Evolutionary conservation across 2,888 invertebrate species (phyloP).

Genomic region (Tenodera sinensis): DNA sequence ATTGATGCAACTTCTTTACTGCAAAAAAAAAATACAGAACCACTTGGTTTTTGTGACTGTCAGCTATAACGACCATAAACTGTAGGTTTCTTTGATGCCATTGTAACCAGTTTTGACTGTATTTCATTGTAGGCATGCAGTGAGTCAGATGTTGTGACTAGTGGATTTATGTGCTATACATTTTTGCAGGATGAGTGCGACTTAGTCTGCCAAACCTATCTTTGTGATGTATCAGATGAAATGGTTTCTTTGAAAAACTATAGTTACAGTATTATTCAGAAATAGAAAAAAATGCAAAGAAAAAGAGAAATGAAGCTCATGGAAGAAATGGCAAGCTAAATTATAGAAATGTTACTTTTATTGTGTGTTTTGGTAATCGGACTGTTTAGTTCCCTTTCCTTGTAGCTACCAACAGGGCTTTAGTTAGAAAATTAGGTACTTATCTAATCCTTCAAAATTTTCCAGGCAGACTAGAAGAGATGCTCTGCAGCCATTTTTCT

Average conservation of each 20-base stretch:
- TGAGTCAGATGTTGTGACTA: neutral
- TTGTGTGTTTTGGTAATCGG: neutral
- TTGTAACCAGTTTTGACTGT: too few relatives aligned
- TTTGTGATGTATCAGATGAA: neutral
- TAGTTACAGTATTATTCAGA: neutral
- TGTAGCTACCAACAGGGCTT: neutral
- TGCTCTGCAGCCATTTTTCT: too few relatives aligned
- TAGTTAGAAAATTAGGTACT: too few relatives aligned
- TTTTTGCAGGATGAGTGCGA: neutral
- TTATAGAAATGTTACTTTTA: neutral
- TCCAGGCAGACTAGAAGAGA: too few relatives aligned
- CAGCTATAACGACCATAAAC: too few relatives aligned
- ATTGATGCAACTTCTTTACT: too few relatives aligned
- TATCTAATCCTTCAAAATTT: too few relatives aligned
- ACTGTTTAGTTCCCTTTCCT: neutral
- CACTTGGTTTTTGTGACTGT: too few relatives aligned
- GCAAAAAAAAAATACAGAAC: too few relatives aligned
- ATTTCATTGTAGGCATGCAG: neutral
- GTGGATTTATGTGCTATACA: neutral
- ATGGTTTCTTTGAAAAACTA: neutral
- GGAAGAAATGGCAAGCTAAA: neutral
- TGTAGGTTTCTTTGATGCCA: too few relatives aligned
- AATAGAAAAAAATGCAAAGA: neutral
- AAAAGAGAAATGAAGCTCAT: neutral
- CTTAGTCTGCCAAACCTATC: neutral